A percentile compares a stretch with the other conserved stretches of the same genome.
These are phyloP conservation scores for Sylvietta virens DNA, from an alignment of 2,113 vertebrate genomes.

Conservation along the genomic window DNA sequence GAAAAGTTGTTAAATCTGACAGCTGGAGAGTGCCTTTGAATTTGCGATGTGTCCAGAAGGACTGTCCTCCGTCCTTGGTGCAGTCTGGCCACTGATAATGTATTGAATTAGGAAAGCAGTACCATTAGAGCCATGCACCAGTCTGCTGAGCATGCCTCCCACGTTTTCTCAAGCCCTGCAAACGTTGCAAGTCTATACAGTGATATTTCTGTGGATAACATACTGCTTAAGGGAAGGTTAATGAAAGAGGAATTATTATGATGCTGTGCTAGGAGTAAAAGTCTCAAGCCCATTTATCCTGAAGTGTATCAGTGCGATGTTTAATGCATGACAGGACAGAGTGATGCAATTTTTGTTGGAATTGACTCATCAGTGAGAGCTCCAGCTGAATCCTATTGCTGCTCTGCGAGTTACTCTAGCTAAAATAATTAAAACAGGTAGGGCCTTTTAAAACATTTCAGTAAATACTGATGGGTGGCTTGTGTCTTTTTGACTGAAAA, in stretches of 20 bases:
- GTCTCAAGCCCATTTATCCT: not conserved
- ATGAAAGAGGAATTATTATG: not conserved
- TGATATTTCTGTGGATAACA: not conserved
- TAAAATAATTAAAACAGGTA: not conserved
- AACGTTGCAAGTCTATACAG: not conserved
- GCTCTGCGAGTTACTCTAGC: not conserved
- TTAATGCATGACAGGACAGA: not conserved
- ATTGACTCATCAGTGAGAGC: constrained; percentile 12
- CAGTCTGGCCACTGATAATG: not conserved
- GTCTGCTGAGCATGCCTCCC: not conserved
- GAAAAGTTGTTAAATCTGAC: not conserved
- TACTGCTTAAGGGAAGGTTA: not conserved
- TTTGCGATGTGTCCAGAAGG: not conserved
- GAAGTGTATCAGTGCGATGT: not conserved
- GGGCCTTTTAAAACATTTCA: not conserved
- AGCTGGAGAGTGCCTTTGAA: not conserved
- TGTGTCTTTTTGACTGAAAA: not conserved
- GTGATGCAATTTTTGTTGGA: constrained; percentile 44
- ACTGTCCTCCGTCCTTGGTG: not conserved
- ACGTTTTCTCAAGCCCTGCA: not conserved
- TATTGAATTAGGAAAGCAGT: not conserved
- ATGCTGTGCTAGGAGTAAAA: not conserved
- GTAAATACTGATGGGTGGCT: not conserved
- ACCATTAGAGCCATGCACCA: not conserved
- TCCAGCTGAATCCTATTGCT: not conserved